Evolutionary conservation across 2,113 vertebrate genomes (phyloP).

Genomic region (Motacilla tschutschensis): DNA sequence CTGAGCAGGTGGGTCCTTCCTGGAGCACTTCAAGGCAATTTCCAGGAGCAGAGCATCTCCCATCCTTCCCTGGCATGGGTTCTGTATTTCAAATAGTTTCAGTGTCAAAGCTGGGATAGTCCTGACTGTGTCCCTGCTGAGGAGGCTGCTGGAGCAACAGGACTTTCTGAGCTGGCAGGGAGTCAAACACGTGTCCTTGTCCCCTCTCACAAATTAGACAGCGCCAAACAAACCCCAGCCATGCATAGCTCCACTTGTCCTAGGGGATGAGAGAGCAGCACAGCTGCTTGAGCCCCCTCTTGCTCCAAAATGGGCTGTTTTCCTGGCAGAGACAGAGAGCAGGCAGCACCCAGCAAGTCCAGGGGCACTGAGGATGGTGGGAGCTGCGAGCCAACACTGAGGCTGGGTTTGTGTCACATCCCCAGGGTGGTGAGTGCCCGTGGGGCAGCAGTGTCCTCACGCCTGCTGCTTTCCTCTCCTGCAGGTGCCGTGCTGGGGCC

Average conservation of each 20-base stretch:
- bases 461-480: neutral
- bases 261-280: neutral
- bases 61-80: neutral
- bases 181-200: neutral
- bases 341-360: neutral
- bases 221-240: neutral
- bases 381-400: neutral
- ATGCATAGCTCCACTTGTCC: neutral
- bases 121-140: neutral
- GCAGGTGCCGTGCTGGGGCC: slow-evolving; percentile 39
- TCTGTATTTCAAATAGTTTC: neutral
- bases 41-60: neutral
- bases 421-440: rapidly evolving
- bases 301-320: neutral
- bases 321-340: neutral
- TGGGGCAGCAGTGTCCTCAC: neutral
- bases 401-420: neutral
- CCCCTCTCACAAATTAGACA: neutral
- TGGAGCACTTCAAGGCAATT: neutral
- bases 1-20: neutral
- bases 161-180: neutral
- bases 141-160: neutral
- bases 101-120: neutral
- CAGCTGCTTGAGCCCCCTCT: neutral
- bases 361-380: rapidly evolving